Evolutionary conservation across 2,888 invertebrate genomes (phyloP).

Genomic region (Leucophora obtusa): DNA sequence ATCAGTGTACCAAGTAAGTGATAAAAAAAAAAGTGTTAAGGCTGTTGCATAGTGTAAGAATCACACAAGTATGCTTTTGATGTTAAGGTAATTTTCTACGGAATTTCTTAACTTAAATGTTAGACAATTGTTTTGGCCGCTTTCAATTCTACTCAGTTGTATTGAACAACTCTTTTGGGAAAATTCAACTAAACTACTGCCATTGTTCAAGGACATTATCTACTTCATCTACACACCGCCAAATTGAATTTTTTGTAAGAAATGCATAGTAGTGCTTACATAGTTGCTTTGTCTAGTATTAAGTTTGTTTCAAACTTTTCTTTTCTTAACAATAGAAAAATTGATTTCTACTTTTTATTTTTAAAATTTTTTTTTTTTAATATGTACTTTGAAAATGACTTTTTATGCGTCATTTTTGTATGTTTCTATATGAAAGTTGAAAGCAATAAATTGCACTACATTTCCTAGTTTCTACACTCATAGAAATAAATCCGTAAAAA

Average conservation of each 20-base stretch:
- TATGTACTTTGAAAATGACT: not conserved
- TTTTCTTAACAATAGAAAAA: slow-evolving; percentile 2
- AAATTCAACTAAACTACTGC: not conserved
- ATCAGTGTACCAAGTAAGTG: too few species aligned
- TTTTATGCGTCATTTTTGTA: not conserved
- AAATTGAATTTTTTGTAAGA: not conserved
- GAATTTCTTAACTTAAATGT: not conserved
- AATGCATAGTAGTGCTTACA: not conserved
- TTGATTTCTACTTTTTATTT: not conserved
- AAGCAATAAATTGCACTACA: slow-evolving; percentile 40
- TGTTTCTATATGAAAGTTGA: slow-evolving; percentile 20
- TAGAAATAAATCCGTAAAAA: too few species aligned
- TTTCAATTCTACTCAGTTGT: not conserved
- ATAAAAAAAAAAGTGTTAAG: too few species aligned
- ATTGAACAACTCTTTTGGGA: not conserved
- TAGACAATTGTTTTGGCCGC: not conserved
- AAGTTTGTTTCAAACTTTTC: not conserved
- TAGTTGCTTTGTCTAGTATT: not conserved
- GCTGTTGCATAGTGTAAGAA: too few species aligned
- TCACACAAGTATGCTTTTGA: not conserved
- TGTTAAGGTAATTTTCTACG: not conserved
- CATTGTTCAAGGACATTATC: slow-evolving; percentile 1
- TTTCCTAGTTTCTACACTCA: slow-evolving; percentile 17
- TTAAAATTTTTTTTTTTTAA: not conserved
- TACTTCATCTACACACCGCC: not conserved